Evolutionary conservation across 1,140 invertebrate species (phyloP).

Genomic region (Microplitis demolitor): DNA sequence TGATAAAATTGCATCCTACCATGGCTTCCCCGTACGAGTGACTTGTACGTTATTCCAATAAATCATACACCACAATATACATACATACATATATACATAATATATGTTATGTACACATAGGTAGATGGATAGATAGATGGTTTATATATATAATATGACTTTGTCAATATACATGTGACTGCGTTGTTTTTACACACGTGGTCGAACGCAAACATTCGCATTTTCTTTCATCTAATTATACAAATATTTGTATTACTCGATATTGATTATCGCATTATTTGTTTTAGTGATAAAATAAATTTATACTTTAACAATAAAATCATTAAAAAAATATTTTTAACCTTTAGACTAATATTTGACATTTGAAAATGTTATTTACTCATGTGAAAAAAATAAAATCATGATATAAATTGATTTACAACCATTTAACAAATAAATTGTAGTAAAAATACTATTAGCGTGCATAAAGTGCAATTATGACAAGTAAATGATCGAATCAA

Average conservation of each 20-base stretch:
- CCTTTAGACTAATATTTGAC: not conserved
- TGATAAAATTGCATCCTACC: too few relatives aligned
- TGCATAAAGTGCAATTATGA: not conserved
- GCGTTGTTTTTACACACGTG: not conserved
- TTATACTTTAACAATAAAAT: not conserved
- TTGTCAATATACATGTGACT: conserved; percentile 24
- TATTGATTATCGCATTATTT: not conserved
- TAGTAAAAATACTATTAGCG: too few relatives aligned
- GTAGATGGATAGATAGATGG: too few relatives aligned
- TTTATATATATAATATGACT: too few relatives aligned
- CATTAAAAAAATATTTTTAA: not conserved
- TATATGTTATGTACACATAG: too few relatives aligned
- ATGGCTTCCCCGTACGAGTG: too few relatives aligned
- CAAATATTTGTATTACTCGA: not conserved
- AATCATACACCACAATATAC: too few relatives aligned
- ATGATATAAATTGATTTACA: too few relatives aligned
- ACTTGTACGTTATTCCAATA: too few relatives aligned
- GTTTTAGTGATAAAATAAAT: not conserved
- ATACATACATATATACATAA: too few relatives aligned
- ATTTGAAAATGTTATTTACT: too few relatives aligned
- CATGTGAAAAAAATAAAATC: too few relatives aligned
- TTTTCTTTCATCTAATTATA: not conserved
- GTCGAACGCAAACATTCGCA: not conserved
- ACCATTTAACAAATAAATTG: not conserved
- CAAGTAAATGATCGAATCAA: not conserved